Conservation (phyloP, 37 sponge, comb jelly and placozoan species). For the Geodia barretti region DNA sequence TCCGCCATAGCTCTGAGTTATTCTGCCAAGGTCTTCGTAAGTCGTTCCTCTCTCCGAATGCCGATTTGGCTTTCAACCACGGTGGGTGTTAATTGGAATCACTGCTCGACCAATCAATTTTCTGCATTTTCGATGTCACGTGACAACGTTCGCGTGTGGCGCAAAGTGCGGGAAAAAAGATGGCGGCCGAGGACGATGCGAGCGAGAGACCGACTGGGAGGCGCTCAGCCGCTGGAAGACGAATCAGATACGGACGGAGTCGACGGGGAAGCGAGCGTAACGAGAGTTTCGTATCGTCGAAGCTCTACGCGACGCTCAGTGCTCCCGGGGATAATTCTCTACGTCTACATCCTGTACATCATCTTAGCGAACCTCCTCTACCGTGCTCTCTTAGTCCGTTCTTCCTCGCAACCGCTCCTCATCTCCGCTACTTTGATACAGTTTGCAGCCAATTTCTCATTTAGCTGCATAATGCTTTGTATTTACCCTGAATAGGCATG, state of each 20-base stretch:
- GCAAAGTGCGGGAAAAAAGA: too few relatives aligned
- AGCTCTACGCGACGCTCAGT: not conserved
- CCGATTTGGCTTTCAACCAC: too few relatives aligned
- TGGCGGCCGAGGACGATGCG: too few relatives aligned
- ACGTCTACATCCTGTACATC: constrained; percentile 41
- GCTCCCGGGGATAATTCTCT: constrained; percentile 29
- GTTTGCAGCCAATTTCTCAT: not conserved
- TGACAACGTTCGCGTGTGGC: too few relatives aligned
- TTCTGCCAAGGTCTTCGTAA: too few relatives aligned
- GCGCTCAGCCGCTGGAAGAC: too few relatives aligned
- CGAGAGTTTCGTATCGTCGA: not conserved
- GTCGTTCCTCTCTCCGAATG: too few relatives aligned
- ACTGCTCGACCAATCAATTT: too few relatives aligned
- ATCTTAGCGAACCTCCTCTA: constrained; percentile 19
- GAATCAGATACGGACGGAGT: not conserved
- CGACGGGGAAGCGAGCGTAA: not conserved
- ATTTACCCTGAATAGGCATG: not conserved
- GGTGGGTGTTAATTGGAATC: too few relatives aligned
- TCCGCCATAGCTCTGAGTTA: too few relatives aligned
- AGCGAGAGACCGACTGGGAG: too few relatives aligned
- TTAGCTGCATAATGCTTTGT: not conserved
- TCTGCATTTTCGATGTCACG: too few relatives aligned
- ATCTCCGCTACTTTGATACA: not conserved
- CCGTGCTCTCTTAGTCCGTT: constrained; percentile 28
- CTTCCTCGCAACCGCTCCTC: not conserved